Base-by-base conservation (phyloP, 2,888 invertebrate genomes). In the Chloroclysta siterata region DNA sequence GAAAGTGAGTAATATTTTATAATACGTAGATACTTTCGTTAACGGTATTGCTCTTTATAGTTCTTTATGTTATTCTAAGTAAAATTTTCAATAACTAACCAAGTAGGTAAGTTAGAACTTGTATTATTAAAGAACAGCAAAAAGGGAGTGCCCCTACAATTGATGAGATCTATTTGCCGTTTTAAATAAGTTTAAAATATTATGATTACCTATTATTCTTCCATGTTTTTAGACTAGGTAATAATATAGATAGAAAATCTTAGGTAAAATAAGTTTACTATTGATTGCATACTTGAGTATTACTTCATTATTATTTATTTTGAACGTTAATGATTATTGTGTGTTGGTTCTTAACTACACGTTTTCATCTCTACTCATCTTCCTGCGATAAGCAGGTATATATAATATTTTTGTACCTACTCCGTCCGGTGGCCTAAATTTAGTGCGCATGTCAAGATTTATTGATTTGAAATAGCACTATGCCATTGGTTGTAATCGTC, bases 1-100 rank as follows among this genome's bases (percentile, higher is more conserved):
- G 99, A 93, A 98, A 97, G 99, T 98, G 94, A 94, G 96, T 64
- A 53, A 36, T 50, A 55, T n/a, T 48, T 7, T 33, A 6, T 50
- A 33, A n/a, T 15, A 48, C 22, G 36, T 33, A 33, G 2, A 8
- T 4, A 8, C 14, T 50, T 28, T 10, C 14, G 22, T 22, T 22
- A 2, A 22, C 22, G 3, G 1, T 2, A 22, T 3, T 22, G 22
- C 2, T 22, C 3, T 22, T 22, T 22, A 2, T 22, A 22, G 15
- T 50, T 50, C 13, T 22, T 13, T 13, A 46, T 17, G 22, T 33
- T 14, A 17, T 11, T 55, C 7, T 0, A 0, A 1, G 0, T 29
- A 29, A 13, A 2, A 4, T 48, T 13, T 29, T 28, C n/a, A 7
- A 15, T 1, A 15, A 15, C 33, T 33, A 33, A 33, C 0, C 33